Evolutionary conservation across 1,140 invertebrate species (phyloP).

Genomic region (Reticulitermes speratus): DNA sequence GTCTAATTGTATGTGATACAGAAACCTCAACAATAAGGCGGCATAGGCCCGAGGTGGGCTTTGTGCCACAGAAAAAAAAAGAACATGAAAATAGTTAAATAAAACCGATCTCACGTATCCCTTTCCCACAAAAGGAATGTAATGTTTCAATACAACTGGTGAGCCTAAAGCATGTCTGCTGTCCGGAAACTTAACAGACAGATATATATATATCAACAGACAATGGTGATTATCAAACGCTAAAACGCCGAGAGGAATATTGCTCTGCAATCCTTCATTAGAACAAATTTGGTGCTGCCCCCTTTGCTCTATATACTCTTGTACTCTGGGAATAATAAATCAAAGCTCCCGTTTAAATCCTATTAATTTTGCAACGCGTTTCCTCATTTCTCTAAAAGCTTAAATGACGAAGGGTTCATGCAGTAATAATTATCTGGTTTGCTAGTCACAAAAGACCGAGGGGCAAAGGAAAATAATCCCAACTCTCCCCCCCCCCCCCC

Average conservation of each 20-base stretch:
- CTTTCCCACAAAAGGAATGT: no score
- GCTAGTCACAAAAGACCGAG: not conserved
- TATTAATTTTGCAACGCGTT: not conserved
- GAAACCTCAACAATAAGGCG: no score
- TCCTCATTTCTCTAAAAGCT: slow-evolving; percentile 12
- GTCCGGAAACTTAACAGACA: no score
- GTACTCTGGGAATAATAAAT: not conserved
- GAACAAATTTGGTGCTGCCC: not conserved
- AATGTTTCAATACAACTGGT: no score
- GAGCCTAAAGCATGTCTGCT: no score
- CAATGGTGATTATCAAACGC: not conserved
- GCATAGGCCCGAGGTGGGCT: no score
- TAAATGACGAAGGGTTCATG: slow-evolving; percentile 6
- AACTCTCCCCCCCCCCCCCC: not conserved
- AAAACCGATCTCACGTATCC: no score
- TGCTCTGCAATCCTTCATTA: no score
- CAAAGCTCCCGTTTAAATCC: slow-evolving; percentile 1
- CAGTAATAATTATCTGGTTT: slow-evolving; percentile 19
- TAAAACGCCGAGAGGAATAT: not conserved
- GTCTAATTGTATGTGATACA: no score
- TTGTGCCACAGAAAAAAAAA: no score
- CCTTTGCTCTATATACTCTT: not conserved
- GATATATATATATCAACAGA: not conserved
- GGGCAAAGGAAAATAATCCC: slow-evolving; percentile 1
- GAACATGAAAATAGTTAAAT: no score